Percentiles rank a stretch among this genome's conserved stretches.
These are phyloP conservation scores for Gerris buenoi DNA, from an alignment of 1,140 invertebrate genomes.

Conservation along the genomic window DNA sequence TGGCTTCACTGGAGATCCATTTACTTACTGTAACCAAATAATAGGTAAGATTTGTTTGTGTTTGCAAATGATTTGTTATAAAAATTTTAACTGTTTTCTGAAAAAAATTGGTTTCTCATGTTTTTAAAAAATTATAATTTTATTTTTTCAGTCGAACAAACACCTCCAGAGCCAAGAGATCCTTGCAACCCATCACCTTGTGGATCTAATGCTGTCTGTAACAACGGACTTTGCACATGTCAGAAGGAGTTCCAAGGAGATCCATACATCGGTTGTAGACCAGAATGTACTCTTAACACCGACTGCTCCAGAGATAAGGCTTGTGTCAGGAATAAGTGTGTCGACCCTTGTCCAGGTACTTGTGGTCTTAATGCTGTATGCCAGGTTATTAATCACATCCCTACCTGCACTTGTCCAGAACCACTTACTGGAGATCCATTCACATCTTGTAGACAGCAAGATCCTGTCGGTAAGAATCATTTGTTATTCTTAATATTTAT, in stretches of 20 bases:
- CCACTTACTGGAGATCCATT: conserved; percentile 36
- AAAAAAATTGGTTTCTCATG: not conserved
- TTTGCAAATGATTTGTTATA: too few species aligned
- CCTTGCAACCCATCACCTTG: conserved; percentile 60
- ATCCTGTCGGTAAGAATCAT: not conserved
- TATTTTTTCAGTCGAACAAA: conserved; percentile 34
- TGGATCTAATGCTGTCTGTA: conserved; percentile 52
- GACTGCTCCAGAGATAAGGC: conserved; percentile 47
- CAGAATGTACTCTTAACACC: conserved; percentile 45
- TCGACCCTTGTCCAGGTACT: conserved; percentile 55
- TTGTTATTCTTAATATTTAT: not conserved
- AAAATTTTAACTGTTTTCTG: too few species aligned
- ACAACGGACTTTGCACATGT: conserved; percentile 41
- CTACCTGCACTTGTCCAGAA: conserved; percentile 34
- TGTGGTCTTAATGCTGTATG: conserved; percentile 55
- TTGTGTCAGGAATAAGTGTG: conserved; percentile 58
- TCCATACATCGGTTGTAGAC: conserved; percentile 42
- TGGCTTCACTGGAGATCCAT: conserved; percentile 53
- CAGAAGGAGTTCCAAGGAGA: conserved; percentile 43
- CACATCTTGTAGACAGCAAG: conserved; percentile 21
- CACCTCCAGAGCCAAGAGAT: conserved; percentile 33
- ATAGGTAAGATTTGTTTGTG: conserved; percentile 36
- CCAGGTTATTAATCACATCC: conserved; percentile 39
- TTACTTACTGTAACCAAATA: conserved; percentile 40
- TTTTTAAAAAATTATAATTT: not conserved